Conservation (phyloP, 92 coral and sea anemone genomes). For the Zoanthus solanderi region DNA sequence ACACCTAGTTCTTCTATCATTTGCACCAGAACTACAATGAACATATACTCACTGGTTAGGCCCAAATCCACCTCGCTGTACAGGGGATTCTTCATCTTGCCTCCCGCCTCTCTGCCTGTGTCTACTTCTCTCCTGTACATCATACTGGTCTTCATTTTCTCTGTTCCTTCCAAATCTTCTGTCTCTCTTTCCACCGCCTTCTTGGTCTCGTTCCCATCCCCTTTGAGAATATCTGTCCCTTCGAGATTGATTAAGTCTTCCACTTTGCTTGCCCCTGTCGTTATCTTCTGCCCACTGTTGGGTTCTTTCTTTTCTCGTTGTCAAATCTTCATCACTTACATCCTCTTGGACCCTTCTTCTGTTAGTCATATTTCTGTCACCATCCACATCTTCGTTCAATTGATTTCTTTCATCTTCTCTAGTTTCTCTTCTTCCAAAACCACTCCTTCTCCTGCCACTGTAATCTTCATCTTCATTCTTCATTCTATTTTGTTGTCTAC, state of each 20-base stretch:
- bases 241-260: slow-evolving; percentile 10
- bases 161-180: slow-evolving; percentile 32
- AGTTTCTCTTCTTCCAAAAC: slow-evolving; percentile 9
- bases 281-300: slow-evolving; percentile 48
- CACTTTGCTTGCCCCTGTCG: slow-evolving; percentile 13
- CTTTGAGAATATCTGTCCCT: slow-evolving; percentile 26
- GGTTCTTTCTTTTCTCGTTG: slow-evolving; percentile 54
- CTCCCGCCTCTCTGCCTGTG: slow-evolving; percentile 4
- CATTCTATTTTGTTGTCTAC: slow-evolving; percentile 20
- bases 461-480: slow-evolving; percentile 11
- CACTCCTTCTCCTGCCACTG: slow-evolving; percentile 13
- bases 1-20: too few relatives aligned
- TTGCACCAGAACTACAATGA: neutral
- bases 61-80: neutral
- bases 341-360: slow-evolving; percentile 31
- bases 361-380: slow-evolving; percentile 6
- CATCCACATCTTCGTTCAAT: slow-evolving; percentile 11
- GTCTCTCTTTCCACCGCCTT: slow-evolving; percentile 9
- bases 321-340: slow-evolving; percentile 23
- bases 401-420: slow-evolving; percentile 16
- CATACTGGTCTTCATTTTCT: slow-evolving; percentile 19
- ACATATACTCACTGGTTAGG: neutral
- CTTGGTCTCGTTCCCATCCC: slow-evolving; percentile 36
- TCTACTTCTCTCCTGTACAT: slow-evolving; percentile 29
- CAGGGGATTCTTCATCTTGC: neutral